Base-by-base conservation (phyloP, 1,140 invertebrate genomes). In the Drosophila nikananu region DNA sequence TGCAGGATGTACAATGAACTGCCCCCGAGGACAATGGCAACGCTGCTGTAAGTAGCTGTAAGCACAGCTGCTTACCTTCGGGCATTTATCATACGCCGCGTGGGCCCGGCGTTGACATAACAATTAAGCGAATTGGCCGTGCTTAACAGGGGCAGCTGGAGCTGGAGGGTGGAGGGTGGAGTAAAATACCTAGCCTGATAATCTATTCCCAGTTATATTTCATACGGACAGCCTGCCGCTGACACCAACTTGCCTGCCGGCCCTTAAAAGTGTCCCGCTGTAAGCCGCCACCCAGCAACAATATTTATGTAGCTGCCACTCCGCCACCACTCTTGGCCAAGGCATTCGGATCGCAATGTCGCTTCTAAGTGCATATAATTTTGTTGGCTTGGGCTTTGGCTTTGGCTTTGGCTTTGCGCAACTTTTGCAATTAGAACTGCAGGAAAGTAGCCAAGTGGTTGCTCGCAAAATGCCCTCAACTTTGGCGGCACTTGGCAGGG, bases 361-460 rank as follows among this genome's bases (percentile, higher is more conserved):
- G 60, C 27, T 61, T 52, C 58, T 75, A 64, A 82, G 83, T 83
- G 84, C 83, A 83, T 89, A 73, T 86, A 80, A 87, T 83, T 80
- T 86, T 60, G 58, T 48, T 62, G 44, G 67, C 64, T 59, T 51
- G 61, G 44, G 66, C 64, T 59, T 60, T 39, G 52, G 59, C 78
- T 70, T 76, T 39, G 51, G 59, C 71, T 68, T 75, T 54, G 51
- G 60, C 79, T 70, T 77, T 44, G 73, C 19, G 37, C 46, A 89
- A 89, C 77, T 89, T 89, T 89, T 67, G 84, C 81, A 89, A 89
- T 89, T 89, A 89, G 70, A 71, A 72, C 73, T 84, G 70, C 73
- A 76, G 57, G 57, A 57, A 79, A 77, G 67, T 82, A 80, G 75
- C 58, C 65, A 67, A 80, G 83, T 80, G 73, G 61, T 44, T 62